These are phyloP conservation scores for Spheniscus mendiculus DNA, from an alignment of 2,113 vertebrate species.

Conservation along the genomic window DNA sequence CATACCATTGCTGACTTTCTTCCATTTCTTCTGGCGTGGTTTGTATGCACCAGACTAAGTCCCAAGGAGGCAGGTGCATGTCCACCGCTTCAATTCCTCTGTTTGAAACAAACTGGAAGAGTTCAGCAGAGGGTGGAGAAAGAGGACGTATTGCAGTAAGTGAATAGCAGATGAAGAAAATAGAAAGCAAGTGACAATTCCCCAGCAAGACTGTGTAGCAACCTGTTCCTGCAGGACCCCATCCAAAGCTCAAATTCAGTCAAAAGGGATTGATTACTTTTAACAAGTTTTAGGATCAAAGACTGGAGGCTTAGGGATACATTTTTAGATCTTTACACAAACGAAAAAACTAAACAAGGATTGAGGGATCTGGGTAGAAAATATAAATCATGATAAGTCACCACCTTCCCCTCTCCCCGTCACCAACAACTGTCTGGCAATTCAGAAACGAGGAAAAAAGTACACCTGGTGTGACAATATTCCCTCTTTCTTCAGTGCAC, in stretches of 20 bases:
- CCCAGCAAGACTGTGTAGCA: background rate
- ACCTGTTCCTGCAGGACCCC: background rate
- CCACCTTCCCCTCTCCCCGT: background rate
- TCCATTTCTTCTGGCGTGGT: background rate
- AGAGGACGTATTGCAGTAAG: background rate
- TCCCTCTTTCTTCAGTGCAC: background rate
- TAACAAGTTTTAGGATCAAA: background rate
- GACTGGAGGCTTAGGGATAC: background rate
- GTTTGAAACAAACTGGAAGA: background rate
- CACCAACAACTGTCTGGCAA: background rate
- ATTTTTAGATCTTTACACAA: background rate
- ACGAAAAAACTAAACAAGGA: background rate
- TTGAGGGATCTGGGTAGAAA: background rate
- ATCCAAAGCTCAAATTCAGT: background rate
- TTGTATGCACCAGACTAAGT: background rate
- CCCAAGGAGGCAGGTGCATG: rapidly evolving
- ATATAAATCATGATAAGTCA: background rate
- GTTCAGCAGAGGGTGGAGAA: background rate
- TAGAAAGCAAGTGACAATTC: background rate
- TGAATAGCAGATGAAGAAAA: background rate
- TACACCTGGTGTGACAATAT: background rate
- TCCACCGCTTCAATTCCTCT: background rate
- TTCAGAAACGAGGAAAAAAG: background rate
- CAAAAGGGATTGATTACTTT: background rate
- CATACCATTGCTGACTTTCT: background rate